Percentiles rank a stretch among this genome's conserved stretches.
These are phyloP conservation scores for Amphimedon queenslandica DNA, from an alignment of 37 sponge, comb jelly and placozoan species.

Conservation along the genomic window DNA sequence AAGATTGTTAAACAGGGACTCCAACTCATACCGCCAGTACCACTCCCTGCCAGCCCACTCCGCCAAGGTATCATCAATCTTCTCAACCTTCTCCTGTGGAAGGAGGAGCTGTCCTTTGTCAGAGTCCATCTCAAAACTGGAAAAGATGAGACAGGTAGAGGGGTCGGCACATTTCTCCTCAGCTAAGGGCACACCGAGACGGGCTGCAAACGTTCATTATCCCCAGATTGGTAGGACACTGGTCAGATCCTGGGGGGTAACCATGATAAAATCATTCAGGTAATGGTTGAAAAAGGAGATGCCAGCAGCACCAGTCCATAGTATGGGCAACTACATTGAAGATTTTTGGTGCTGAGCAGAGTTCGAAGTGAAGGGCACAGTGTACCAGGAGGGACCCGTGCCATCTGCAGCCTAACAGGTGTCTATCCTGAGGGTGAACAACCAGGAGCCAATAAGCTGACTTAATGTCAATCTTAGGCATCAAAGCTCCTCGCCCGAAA, in stretches of 20 bases:
- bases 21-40: background rate
- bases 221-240: background rate
- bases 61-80: background rate
- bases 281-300: background rate
- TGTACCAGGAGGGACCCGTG: background rate
- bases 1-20: background rate
- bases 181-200: background rate
- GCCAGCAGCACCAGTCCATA: background rate
- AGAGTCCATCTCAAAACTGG: background rate
- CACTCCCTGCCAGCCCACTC: background rate
- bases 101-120: background rate
- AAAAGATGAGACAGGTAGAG: background rate
- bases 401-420: slow-evolving; percentile 1
- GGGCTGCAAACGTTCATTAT: background rate
- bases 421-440: slow-evolving; percentile 21
- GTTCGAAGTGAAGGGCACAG: slow-evolving; percentile 7
- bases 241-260: background rate
- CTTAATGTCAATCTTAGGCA: too few species aligned
- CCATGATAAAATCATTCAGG: background rate
- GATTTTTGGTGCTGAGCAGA: background rate
- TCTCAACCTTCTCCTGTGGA: background rate
- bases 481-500: background rate
- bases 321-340: background rate
- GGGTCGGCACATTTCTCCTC: background rate
- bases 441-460: slow-evolving; percentile 12